Conservation (phyloP, 2,888 invertebrate species). For the Cosmorhoe ocellata region DNA sequence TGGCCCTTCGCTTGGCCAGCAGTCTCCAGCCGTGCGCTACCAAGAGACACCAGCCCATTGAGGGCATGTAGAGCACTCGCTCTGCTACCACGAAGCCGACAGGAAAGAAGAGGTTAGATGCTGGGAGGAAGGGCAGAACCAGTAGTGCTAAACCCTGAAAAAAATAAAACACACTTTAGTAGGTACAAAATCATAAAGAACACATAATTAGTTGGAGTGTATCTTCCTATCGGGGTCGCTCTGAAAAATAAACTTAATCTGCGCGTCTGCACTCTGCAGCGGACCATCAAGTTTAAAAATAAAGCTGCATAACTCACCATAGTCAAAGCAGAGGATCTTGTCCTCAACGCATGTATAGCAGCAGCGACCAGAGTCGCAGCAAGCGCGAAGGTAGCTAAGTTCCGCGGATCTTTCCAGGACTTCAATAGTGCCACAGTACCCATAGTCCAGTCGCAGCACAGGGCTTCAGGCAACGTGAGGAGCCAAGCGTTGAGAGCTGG, state of each 20-base stretch:
- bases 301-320: conserved; percentile 55
- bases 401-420: conserved; percentile 90
- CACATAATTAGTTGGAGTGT: no score
- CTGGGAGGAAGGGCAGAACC: conserved; percentile 96
- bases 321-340: conserved; percentile 69
- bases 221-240: no score
- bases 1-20: conserved; percentile 84
- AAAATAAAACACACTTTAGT: not conserved
- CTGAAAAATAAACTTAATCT: no score
- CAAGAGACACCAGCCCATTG: conserved; percentile 98
- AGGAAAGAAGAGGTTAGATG: conserved; percentile 98
- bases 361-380: conserved; percentile 84
- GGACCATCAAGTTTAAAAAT: no score
- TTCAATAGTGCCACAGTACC: conserved; percentile 94
- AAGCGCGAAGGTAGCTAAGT: conserved; percentile 88
- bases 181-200: no score
- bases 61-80: conserved; percentile 96
- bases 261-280: no score
- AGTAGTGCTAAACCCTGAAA: conserved; percentile 92
- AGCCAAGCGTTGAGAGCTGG: conserved; percentile 95
- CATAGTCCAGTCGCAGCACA: conserved; percentile 99
- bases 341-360: conserved; percentile 73
- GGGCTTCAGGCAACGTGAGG: conserved; percentile 92
- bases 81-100: conserved; percentile 99
- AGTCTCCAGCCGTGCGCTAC: conserved; percentile 93